phyloP scores from a whole-genome alignment of 2,888 invertebrate genomes.

The Perdita meconis region DNA sequence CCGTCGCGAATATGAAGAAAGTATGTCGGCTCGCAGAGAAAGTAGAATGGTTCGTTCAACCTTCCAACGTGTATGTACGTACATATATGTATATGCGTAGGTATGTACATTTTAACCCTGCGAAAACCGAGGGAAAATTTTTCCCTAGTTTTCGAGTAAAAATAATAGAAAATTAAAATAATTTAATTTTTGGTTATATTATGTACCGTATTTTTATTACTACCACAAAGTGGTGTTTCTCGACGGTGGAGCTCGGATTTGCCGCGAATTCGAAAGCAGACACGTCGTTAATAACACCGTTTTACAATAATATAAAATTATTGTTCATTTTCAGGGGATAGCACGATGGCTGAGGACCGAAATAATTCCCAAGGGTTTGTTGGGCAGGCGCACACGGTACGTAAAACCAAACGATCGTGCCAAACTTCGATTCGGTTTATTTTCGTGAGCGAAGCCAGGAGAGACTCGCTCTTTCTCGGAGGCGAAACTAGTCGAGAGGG shows the following conservation, averaged over 20 bases:
- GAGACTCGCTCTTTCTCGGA: slow-evolving; percentile 15
- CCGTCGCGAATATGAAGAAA: slow-evolving; percentile 46
- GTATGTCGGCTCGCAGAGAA: slow-evolving; percentile 61
- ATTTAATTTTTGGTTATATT: too few species aligned
- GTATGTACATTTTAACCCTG: background rate
- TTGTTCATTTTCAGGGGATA: slow-evolving; percentile 71
- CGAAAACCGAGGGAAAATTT: too few species aligned
- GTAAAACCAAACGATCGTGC: slow-evolving; percentile 63
- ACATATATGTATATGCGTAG: slow-evolving; percentile 4
- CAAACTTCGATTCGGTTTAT: slow-evolving; percentile 59
- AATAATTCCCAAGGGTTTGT: slow-evolving; percentile 78
- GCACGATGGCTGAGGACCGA: slow-evolving; percentile 80
- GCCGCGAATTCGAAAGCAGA: background rate
- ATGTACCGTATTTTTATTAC: too few species aligned
- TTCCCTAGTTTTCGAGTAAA: too few species aligned
- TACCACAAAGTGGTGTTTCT: too few species aligned
- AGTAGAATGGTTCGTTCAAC: slow-evolving; percentile 48
- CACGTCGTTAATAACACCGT: background rate
- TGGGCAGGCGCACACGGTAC: slow-evolving; percentile 78
- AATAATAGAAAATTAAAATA: too few species aligned
- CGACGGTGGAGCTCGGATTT: too few species aligned
- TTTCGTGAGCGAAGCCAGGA: slow-evolving; percentile 42
- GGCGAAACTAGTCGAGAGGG: slow-evolving; percentile 3
- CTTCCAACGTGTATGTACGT: slow-evolving; percentile 11
- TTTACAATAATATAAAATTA: slow-evolving; percentile 22